phyloP scores from a whole-genome alignment of 2,797 vertebrate genomes.

The Leontocebus nigricollis region DNA sequence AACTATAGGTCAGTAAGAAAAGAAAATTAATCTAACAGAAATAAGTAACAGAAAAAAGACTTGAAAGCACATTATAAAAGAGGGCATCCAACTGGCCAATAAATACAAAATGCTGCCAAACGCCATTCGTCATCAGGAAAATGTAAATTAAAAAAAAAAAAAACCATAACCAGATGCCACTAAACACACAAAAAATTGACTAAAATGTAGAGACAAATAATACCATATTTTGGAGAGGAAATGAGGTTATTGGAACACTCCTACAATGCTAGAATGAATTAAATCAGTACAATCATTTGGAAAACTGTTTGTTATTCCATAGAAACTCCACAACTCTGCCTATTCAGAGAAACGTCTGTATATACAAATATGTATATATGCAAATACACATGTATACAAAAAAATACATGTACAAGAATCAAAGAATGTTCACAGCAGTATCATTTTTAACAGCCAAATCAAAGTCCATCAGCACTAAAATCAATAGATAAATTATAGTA shows the following conservation, averaged over 20 bases:
- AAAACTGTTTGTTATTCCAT: not conserved
- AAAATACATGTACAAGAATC: not conserved
- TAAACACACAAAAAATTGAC: not conserved
- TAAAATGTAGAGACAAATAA: not conserved
- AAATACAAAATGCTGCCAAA: not conserved
- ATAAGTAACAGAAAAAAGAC: not conserved
- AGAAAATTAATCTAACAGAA: not conserved
- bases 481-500: not conserved
- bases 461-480: not conserved
- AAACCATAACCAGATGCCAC: not conserved
- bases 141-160: not conserved
- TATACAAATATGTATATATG: not conserved
- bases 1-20: not conserved
- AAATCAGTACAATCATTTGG: not conserved
- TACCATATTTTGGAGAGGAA: not conserved
- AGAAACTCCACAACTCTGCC: not conserved
- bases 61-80: not conserved
- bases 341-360: not conserved
- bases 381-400: not conserved
- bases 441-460: not conserved
- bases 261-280: not conserved
- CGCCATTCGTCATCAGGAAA: not conserved
- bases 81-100: not conserved
- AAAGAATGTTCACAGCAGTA: not conserved
- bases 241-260: not conserved